phyloP scores from a whole-genome alignment of 2,797 vertebrate species.

The Labroides dimidiatus region DNA sequence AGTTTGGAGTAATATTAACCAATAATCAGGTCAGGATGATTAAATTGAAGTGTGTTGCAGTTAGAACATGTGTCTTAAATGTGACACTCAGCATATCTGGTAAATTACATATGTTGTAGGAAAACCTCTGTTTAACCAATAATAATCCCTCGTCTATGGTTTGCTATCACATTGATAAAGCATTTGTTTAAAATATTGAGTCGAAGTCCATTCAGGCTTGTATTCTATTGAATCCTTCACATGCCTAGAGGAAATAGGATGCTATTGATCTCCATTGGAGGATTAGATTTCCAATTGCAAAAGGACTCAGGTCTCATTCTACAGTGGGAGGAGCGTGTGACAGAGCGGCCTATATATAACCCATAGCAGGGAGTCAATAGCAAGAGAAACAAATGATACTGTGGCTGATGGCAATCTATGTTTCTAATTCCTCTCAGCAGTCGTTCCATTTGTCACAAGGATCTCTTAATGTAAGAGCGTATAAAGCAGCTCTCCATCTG shows the following conservation, averaged over 20 bases:
- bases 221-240: slow-evolving; percentile 53
- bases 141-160: neutral
- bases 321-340: slow-evolving; percentile 61
- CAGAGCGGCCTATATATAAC: slow-evolving; percentile 69
- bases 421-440: slow-evolving; percentile 43
- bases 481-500: slow-evolving; percentile 25
- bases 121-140: neutral
- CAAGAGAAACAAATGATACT: slow-evolving; percentile 56
- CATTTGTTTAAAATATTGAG: slow-evolving; percentile 24
- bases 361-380: slow-evolving; percentile 63
- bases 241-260: slow-evolving; percentile 61
- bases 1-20: slow-evolving; percentile 29
- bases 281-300: slow-evolving; percentile 66
- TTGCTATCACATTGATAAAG: slow-evolving; percentile 38
- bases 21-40: slow-evolving; percentile 22
- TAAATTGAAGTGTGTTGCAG: neutral
- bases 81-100: neutral
- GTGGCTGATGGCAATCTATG: slow-evolving; percentile 53
- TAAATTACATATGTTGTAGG: neutral
- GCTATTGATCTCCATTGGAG: slow-evolving; percentile 63
- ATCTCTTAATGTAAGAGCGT: slow-evolving; percentile 44
- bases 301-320: slow-evolving; percentile 59
- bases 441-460: slow-evolving; percentile 44
- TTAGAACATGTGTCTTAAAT: neutral
- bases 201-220: slow-evolving; percentile 12